Conservation (phyloP, 2,113 vertebrate genomes). For the Hoplias malabaricus region DNA sequence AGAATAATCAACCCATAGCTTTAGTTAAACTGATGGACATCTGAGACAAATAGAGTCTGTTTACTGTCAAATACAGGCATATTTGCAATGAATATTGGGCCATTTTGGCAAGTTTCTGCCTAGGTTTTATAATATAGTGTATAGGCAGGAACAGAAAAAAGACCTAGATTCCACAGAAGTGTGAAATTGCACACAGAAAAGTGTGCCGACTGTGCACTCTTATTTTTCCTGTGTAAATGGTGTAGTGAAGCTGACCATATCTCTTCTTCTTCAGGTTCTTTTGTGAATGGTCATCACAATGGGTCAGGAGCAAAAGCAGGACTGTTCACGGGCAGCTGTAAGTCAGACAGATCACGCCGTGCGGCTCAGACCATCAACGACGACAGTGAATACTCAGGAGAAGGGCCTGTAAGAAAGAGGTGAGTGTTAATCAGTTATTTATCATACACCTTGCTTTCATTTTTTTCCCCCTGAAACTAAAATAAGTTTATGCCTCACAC, state of each 20-base stretch:
- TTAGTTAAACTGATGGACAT: too few relatives aligned
- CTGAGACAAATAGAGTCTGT: too few relatives aligned
- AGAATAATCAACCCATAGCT: too few relatives aligned
- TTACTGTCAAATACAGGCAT: neutral
- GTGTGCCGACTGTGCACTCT: neutral
- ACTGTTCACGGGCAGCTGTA: conserved; percentile 69
- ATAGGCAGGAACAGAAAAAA: neutral
- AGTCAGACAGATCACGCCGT: conserved; percentile 86
- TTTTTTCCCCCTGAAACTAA: too few relatives aligned
- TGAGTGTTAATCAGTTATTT: conserved; percentile 69
- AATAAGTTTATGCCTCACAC: too few relatives aligned
- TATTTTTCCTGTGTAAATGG: neutral
- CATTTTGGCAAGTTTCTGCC: too few relatives aligned
- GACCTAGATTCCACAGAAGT: neutral
- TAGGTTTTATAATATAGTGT: neutral
- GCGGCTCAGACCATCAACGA: conserved; percentile 83
- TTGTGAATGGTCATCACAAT: conserved; percentile 88
- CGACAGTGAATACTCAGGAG: conserved; percentile 88
- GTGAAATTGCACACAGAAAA: neutral
- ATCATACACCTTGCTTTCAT: too few relatives aligned
- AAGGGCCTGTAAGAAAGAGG: conserved; percentile 93
- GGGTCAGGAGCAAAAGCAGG: conserved; percentile 85
- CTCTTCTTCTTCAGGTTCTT: conserved; percentile 78
- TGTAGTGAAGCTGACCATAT: neutral
- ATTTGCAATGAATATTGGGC: neutral